Conservation (phyloP, 2,113 vertebrate species). For the Hipposideros armiger region DNA sequence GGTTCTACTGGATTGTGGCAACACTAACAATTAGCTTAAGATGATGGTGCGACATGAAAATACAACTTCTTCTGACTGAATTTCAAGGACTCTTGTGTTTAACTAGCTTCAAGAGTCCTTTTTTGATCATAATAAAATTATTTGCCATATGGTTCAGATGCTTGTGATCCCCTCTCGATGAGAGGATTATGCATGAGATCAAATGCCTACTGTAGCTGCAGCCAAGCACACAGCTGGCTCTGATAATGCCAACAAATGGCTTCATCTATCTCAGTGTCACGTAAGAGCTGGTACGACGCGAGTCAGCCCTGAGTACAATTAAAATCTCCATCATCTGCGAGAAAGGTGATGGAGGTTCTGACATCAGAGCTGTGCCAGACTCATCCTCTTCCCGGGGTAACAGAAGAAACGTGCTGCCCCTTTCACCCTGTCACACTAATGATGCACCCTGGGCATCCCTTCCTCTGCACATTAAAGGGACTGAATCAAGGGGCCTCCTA, state of each 20-base stretch:
- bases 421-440: slow-evolving; percentile 88
- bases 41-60: slow-evolving; percentile 86
- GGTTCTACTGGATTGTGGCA: slow-evolving; percentile 73
- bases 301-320: slow-evolving; percentile 89
- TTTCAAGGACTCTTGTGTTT: slow-evolving; percentile 91
- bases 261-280: slow-evolving; percentile 93
- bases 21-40: slow-evolving; percentile 86
- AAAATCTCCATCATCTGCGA: slow-evolving; percentile 91
- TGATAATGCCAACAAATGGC: slow-evolving; percentile 94
- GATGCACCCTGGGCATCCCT: slow-evolving; percentile 84
- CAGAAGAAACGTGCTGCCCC: slow-evolving; percentile 87
- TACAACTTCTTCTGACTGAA: slow-evolving; percentile 88
- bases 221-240: slow-evolving; percentile 94
- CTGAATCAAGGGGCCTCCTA: slow-evolving; percentile 87
- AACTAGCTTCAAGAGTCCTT: slow-evolving; percentile 91
- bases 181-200: slow-evolving; percentile 91
- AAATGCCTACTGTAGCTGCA: slow-evolving; percentile 90
- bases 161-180: slow-evolving; percentile 89
- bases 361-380: slow-evolving; percentile 89
- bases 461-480: slow-evolving; percentile 84
- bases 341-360: slow-evolving; percentile 91
- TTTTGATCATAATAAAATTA: slow-evolving; percentile 93
- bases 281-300: slow-evolving; percentile 89
- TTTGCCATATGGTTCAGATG: slow-evolving; percentile 92
- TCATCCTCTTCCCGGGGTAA: slow-evolving; percentile 86